Evolutionary conservation across 1,140 invertebrate species (phyloP).

Genomic region (Bactericera cockerelli): DNA sequence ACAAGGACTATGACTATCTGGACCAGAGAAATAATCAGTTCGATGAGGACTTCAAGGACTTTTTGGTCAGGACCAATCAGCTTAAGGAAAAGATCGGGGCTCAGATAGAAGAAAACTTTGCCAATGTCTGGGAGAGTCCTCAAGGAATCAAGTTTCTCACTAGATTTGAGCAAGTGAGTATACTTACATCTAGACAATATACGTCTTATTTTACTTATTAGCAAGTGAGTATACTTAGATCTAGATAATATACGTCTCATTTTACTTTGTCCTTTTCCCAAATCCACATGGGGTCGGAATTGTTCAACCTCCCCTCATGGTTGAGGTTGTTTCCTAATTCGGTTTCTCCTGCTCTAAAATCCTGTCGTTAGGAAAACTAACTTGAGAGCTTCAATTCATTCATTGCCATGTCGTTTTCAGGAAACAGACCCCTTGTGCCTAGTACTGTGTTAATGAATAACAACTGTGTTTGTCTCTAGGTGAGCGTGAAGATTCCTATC

Average conservation of each 20-base stretch:
- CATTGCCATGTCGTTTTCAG: no score
- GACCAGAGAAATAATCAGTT: constrained; percentile 80
- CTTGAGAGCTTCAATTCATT: no score
- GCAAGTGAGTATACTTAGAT: no score
- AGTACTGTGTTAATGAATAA: no score
- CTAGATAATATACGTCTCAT: no score
- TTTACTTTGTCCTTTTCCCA: no score
- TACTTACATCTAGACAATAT: neutral
- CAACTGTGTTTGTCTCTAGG: constrained; percentile 33
- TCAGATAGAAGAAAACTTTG: constrained; percentile 72
- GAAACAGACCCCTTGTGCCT: no score
- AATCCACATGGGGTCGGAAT: no score
- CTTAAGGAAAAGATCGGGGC: constrained; percentile 60
- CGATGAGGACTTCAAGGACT: constrained; percentile 66
- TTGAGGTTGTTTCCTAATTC: no score
- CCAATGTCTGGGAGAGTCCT: constrained; percentile 78
- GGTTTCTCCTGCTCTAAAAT: no score
- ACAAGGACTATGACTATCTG: constrained; percentile 77
- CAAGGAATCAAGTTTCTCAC: constrained; percentile 72
- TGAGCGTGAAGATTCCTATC: constrained; percentile 64
- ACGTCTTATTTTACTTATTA: neutral
- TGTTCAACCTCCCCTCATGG: no score
- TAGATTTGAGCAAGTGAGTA: constrained; percentile 69
- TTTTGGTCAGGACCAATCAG: constrained; percentile 57
- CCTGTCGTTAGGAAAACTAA: no score